Evolutionary conservation across 2,888 invertebrate genomes (phyloP).

Genomic region (Nomada flava): DNA sequence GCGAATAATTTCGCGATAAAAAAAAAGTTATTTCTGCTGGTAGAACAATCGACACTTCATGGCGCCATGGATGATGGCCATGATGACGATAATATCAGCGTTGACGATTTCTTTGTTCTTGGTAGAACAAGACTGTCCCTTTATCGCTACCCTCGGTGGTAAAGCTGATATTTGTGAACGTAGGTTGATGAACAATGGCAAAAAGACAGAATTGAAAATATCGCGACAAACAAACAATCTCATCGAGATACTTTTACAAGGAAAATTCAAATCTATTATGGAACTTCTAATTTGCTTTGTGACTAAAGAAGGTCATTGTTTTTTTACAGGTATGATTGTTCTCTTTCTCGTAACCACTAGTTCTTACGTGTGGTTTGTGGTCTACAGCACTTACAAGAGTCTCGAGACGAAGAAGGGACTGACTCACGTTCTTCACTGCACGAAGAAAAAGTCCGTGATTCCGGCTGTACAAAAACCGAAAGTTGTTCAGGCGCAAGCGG

Average conservation of each 20-base stretch:
- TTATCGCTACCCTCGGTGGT: slow-evolving; percentile 78
- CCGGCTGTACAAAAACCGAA: slow-evolving; percentile 59
- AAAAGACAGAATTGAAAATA: not conserved
- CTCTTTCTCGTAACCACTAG: slow-evolving; percentile 73
- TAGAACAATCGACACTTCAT: slow-evolving; percentile 83
- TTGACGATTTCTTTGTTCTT: slow-evolving; percentile 81
- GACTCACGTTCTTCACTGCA: slow-evolving; percentile 78
- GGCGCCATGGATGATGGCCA: slow-evolving; percentile 84
- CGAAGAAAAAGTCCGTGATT: slow-evolving; percentile 70
- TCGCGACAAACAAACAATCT: not conserved
- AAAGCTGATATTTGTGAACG: slow-evolving; percentile 77
- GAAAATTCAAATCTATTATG: not conserved
- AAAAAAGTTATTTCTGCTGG: slow-evolving; percentile 25
- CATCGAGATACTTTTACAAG: not conserved
- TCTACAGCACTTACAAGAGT: slow-evolving; percentile 83
- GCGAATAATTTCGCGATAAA: slow-evolving; percentile 24
- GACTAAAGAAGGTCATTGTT: not conserved
- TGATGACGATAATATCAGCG: slow-evolving; percentile 81
- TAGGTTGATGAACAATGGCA: slow-evolving; percentile 60
- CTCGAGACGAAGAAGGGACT: slow-evolving; percentile 81
- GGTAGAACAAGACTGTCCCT: slow-evolving; percentile 78
- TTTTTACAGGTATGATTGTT: slow-evolving; percentile 74
- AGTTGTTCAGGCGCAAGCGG: slow-evolving; percentile 54
- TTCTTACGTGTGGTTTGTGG: slow-evolving; percentile 83
- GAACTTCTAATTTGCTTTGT: not conserved